These are phyloP conservation scores for Phoxinus dragarum DNA, from an alignment of 2,797 vertebrate genomes.

Conservation along the genomic window DNA sequence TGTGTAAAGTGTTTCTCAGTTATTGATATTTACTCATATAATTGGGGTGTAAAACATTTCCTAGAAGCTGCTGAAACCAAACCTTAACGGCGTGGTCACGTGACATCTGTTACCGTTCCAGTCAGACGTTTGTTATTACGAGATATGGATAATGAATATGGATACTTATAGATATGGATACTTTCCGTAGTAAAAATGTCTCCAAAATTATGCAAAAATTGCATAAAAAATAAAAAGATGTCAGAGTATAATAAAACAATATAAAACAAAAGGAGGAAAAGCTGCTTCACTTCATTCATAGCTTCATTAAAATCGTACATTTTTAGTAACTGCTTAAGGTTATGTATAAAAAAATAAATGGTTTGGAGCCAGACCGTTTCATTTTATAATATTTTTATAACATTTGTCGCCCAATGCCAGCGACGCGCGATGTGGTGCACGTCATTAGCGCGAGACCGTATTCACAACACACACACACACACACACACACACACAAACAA, in stretches of 20 bases:
- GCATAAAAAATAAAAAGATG: not conserved
- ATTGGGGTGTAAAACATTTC: not conserved
- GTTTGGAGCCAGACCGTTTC: not conserved
- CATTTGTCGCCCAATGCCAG: not conserved
- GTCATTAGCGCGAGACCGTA: constrained; percentile 26
- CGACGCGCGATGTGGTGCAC: not conserved
- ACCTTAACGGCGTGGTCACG: not conserved
- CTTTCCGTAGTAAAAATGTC: not conserved
- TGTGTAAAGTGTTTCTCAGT: not conserved
- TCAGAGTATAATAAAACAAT: not conserved
- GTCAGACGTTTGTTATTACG: not conserved
- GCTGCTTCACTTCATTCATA: not conserved
- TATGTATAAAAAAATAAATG: not conserved
- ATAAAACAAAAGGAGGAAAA: not conserved
- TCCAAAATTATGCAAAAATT: not conserved
- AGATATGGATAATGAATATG: too few species aligned
- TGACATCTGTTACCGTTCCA: not conserved
- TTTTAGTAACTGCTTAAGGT: not conserved
- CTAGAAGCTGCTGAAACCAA: not conserved
- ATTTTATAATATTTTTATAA: not conserved
- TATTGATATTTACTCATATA: not conserved
- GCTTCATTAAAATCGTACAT: not conserved
- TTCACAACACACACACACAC: constrained; percentile 7
- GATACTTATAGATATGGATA: not conserved
- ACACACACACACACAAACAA: too few species aligned